Evolutionary conservation across 2,888 invertebrate genomes (phyloP).

Genomic region (Steinernema scapterisci): DNA sequence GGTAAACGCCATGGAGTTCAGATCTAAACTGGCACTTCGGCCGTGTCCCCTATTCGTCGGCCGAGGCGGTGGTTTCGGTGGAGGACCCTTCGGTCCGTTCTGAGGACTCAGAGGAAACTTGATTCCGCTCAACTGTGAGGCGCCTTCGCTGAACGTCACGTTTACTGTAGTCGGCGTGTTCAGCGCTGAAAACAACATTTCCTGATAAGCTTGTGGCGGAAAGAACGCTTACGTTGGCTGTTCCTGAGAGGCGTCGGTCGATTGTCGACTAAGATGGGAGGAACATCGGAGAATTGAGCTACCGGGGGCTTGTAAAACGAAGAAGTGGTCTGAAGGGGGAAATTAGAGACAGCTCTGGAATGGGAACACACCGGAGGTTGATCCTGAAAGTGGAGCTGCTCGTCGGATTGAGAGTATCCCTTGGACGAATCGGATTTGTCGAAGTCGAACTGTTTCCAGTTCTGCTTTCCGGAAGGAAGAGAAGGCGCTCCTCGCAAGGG

Average conservation of each 20-base stretch:
- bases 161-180: neutral
- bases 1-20: constrained; percentile 47
- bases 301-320: constrained; percentile 36
- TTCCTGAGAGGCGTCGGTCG: constrained; percentile 58
- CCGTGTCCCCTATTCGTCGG: constrained; percentile 57
- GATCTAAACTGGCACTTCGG: constrained; percentile 61
- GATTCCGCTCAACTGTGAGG: constrained; percentile 21
- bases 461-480: neutral
- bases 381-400: constrained; percentile 27
- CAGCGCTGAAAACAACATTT: constrained; percentile 18
- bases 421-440: constrained; percentile 19
- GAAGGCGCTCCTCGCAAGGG: neutral
- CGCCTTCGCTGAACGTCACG: constrained; percentile 15
- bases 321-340: constrained; percentile 26
- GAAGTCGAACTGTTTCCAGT: constrained; percentile 27
- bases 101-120: constrained; percentile 12
- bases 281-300: constrained; percentile 62
- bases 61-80: constrained; percentile 63
- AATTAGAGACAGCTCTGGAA: too few species aligned
- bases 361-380: constrained; percentile 6
- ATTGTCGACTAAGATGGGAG: constrained; percentile 62
- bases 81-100: constrained; percentile 52
- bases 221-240: constrained; percentile 30
- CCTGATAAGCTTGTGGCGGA: neutral
- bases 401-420: constrained; percentile 28